Percentiles rank a stretch among this genome's conserved stretches.
Conservation (phyloP, 92 coral and sea anemone species). For the Zoanthus solanderi region DNA sequence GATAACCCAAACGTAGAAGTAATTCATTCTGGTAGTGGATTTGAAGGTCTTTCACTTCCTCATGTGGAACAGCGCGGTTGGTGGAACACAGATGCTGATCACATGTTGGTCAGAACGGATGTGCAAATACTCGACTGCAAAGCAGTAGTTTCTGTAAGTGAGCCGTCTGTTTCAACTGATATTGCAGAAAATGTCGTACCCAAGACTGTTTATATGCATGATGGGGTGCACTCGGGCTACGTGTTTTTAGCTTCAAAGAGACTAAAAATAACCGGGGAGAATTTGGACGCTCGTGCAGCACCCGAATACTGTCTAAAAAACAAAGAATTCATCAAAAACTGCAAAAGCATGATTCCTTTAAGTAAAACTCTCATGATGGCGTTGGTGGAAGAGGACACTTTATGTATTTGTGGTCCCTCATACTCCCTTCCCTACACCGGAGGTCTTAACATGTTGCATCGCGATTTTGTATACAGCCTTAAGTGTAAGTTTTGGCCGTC, state of each 20-base stretch:
- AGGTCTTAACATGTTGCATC: slow-evolving; percentile 51
- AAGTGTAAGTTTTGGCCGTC: slow-evolving; percentile 82
- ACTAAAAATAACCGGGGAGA: background rate
- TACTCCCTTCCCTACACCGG: slow-evolving; percentile 58
- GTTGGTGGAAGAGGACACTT: slow-evolving; percentile 22
- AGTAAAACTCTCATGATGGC: slow-evolving; percentile 35
- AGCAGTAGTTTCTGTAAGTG: slow-evolving; percentile 6
- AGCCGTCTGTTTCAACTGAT: slow-evolving; percentile 8
- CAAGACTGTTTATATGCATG: slow-evolving; percentile 47
- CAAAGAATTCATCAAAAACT: slow-evolving; percentile 60
- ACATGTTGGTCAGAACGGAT: slow-evolving; percentile 79
- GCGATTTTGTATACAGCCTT: slow-evolving; percentile 82
- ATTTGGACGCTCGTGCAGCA: slow-evolving; percentile 16
- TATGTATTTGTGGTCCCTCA: slow-evolving; percentile 66
- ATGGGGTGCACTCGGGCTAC: slow-evolving; percentile 74
- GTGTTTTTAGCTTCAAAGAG: slow-evolving; percentile 44
- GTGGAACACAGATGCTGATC: slow-evolving; percentile 90
- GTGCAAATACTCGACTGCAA: slow-evolving; percentile 49
- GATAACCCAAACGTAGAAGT: slow-evolving; percentile 67
- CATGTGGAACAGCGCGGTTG: slow-evolving; percentile 50
- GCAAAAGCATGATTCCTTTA: slow-evolving; percentile 61
- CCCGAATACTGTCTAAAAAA: slow-evolving; percentile 58
- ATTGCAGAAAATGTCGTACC: background rate
- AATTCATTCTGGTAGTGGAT: slow-evolving; percentile 83
- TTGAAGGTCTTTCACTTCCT: slow-evolving; percentile 80